Evolutionary conservation across 2,888 invertebrate genomes (phyloP).

Genomic region (Lypha dubia): DNA sequence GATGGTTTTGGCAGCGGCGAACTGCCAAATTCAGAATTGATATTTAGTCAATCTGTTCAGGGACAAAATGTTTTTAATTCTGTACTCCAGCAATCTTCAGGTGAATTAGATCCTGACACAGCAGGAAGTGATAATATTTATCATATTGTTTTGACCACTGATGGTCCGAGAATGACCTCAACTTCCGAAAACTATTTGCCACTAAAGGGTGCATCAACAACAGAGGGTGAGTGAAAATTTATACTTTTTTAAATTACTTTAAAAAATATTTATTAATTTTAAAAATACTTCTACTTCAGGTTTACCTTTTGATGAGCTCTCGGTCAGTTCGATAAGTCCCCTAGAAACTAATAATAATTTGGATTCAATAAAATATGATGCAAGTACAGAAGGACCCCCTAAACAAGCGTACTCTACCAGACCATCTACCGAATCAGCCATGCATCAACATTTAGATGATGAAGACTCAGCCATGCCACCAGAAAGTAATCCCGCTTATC

Average conservation of each 20-base stretch:
- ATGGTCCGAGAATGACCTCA: slow-evolving; percentile 75
- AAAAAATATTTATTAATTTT: not conserved
- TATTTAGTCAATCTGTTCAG: slow-evolving; percentile 63
- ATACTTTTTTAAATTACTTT: too few relatives aligned
- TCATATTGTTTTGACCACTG: slow-evolving; percentile 79
- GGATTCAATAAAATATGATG: slow-evolving; percentile 12
- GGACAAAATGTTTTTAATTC: slow-evolving; percentile 48
- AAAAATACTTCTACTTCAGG: slow-evolving; percentile 7
- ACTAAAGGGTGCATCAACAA: slow-evolving; percentile 57
- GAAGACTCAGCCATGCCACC: slow-evolving; percentile 78
- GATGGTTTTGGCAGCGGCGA: slow-evolving; percentile 63
- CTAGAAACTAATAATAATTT: slow-evolving; percentile 34
- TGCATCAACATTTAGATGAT: slow-evolving; percentile 76
- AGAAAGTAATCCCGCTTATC: slow-evolving; percentile 84
- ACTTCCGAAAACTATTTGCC: slow-evolving; percentile 68
- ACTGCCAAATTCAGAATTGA: slow-evolving; percentile 65
- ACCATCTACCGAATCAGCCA: slow-evolving; percentile 61
- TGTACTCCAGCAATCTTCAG: slow-evolving; percentile 71
- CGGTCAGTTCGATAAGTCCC: slow-evolving; percentile 19
- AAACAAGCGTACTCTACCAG: slow-evolving; percentile 49
- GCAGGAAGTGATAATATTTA: slow-evolving; percentile 81
- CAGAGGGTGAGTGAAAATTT: slow-evolving; percentile 64
- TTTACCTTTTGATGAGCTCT: slow-evolving; percentile 59
- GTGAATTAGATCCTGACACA: slow-evolving; percentile 78
- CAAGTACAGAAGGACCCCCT: slow-evolving; percentile 73